Evolutionary conservation across 2,888 invertebrate species (phyloP).

Genomic region (Pseudolycoriella hygida): DNA sequence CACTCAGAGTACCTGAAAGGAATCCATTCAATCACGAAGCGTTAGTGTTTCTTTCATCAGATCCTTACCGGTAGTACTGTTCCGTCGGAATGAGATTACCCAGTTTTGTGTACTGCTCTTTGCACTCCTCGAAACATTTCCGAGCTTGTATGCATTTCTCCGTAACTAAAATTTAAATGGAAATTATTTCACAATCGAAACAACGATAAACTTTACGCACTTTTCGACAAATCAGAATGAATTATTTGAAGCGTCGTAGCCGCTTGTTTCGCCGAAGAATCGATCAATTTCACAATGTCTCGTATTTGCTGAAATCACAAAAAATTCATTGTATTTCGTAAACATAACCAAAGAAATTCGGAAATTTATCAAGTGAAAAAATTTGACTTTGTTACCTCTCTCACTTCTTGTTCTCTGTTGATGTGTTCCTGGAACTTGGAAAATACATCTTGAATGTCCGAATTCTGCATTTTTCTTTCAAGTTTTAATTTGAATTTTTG

Average conservation of each 20-base stretch:
- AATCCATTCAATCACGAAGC: neutral
- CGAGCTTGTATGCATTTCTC: constrained; percentile 45
- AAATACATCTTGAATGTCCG: constrained; percentile 42
- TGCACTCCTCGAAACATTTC: constrained; percentile 44
- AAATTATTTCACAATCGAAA: constrained; percentile 6
- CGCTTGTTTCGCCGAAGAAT: constrained; percentile 60
- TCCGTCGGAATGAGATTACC: constrained; percentile 48
- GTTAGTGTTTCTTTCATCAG: neutral
- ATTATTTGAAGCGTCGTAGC: constrained; percentile 66
- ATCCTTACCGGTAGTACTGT: constrained; percentile 57
- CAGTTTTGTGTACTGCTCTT: constrained; percentile 43
- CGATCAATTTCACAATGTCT: constrained; percentile 36
- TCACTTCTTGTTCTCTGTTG: constrained; percentile 57
- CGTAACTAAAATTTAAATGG: constrained; percentile 31
- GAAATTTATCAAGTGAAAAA: neutral
- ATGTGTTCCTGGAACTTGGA: constrained; percentile 59
- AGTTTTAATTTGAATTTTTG: too few relatives aligned
- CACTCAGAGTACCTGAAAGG: constrained; percentile 59
- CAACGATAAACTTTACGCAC: constrained; percentile 23
- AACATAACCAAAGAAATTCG: neutral
- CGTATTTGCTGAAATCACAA: constrained; percentile 11
- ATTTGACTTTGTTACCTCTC: too few relatives aligned
- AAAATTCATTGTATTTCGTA: neutral
- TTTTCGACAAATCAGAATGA: constrained; percentile 52
- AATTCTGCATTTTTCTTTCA: constrained; percentile 28